These are phyloP conservation scores for Cataglyphis livida DNA, from an alignment of 2,888 invertebrate genomes.

Conservation along the genomic window DNA sequence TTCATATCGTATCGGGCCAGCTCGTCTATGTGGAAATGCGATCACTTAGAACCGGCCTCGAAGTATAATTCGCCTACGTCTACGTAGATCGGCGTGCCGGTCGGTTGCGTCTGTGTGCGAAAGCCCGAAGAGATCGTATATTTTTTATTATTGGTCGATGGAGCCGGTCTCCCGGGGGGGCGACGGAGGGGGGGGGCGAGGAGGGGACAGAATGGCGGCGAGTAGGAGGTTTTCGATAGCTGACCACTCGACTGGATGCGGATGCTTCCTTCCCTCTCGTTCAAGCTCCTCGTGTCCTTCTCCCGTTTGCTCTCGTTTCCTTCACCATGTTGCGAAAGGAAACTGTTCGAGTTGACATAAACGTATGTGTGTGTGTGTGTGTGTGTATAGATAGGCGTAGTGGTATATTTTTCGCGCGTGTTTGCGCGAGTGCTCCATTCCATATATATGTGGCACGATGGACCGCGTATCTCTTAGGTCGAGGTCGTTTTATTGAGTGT, in stretches of 20 bases:
- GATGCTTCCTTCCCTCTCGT: constrained; percentile 57
- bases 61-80: constrained; percentile 82
- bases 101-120: constrained; percentile 70
- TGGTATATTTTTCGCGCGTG: constrained; percentile 46
- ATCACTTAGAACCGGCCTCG: constrained; percentile 85
- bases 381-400: neutral
- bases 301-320: constrained; percentile 45
- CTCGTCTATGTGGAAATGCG: constrained; percentile 86
- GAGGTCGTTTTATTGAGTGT: constrained; percentile 84
- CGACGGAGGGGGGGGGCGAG: constrained; percentile 13
- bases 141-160: constrained; percentile 84
- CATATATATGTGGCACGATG: constrained; percentile 65
- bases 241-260: constrained; percentile 82
- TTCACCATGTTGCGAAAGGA: constrained; percentile 58
- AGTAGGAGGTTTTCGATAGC: constrained; percentile 81
- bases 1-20: constrained; percentile 83
- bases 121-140: constrained; percentile 80
- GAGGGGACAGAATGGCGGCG: constrained; percentile 47
- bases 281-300: constrained; percentile 42
- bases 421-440: constrained; percentile 50
- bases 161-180: constrained; percentile 72
- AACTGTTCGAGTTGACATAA: constrained; percentile 54
- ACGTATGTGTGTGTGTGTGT: constrained; percentile 37
- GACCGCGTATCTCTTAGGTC: constrained; percentile 75
- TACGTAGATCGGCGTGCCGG: constrained; percentile 67